Percentiles rank a stretch among this genome's conserved stretches.
Evolutionary conservation across 2,113 vertebrate genomes (phyloP).

Genomic region (Stomatorhinus ivindoensis): DNA sequence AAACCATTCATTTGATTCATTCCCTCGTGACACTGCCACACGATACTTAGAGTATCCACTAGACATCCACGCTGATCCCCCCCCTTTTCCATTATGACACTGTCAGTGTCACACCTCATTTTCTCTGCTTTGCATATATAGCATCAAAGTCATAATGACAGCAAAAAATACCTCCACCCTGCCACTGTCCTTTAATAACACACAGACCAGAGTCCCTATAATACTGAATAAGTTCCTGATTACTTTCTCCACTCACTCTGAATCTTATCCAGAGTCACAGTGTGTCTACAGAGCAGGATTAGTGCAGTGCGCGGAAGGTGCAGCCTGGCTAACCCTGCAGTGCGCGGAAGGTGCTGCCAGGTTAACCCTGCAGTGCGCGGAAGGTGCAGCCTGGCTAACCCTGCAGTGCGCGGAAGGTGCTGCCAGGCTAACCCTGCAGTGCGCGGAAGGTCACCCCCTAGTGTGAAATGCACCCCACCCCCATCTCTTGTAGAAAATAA

Average conservation of each 20-base stretch:
- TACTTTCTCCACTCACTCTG: not conserved
- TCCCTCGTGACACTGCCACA: not conserved
- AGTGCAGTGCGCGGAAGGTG: not conserved
- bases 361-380: not conserved
- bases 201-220: not conserved
- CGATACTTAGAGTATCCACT: not conserved
- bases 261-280: not conserved
- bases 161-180: not conserved
- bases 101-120: not conserved
- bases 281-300: not conserved
- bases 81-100: not conserved
- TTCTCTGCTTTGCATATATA: not conserved
- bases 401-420: not conserved
- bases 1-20: not conserved
- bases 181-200: not conserved
- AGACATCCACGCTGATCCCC: not conserved
- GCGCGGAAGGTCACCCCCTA: not conserved
- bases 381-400: too few species aligned
- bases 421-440: too few species aligned
- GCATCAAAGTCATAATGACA: not conserved
- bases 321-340: too few species aligned
- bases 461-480: not conserved
- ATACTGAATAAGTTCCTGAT: not conserved
- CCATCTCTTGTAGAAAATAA: not conserved
- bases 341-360: not conserved